A percentile compares a stretch with the other conserved stretches of the same genome.
These are phyloP conservation scores for Carettochelys insculpta DNA, from an alignment of 2,113 vertebrate genomes.

Conservation along the genomic window DNA sequence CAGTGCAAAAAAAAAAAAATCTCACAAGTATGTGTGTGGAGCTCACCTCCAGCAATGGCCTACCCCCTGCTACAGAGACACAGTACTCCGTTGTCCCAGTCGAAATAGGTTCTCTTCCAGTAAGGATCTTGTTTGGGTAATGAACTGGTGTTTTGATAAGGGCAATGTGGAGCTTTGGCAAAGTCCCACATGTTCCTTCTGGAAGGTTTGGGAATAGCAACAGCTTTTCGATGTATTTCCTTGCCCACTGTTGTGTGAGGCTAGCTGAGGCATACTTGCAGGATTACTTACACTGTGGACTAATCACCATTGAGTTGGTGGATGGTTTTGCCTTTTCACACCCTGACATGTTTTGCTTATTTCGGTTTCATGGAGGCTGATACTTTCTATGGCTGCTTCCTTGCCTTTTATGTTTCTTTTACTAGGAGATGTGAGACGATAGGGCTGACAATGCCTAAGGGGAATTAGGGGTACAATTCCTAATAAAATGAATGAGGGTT, in stretches of 20 bases:
- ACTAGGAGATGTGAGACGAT: not conserved
- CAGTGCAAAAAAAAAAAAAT: not conserved
- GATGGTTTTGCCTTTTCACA: not conserved
- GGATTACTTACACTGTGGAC: not conserved
- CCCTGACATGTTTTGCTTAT: not conserved
- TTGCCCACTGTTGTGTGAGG: not conserved
- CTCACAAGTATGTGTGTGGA: not conserved
- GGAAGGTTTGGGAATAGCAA: not conserved
- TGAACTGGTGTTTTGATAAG: constrained; percentile 29
- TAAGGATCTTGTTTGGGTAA: constrained; percentile 38
- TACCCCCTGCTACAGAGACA: not conserved
- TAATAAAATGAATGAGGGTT: not conserved
- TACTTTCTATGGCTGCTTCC: not conserved
- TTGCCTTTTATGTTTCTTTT: not conserved
- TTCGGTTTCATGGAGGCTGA: not conserved
- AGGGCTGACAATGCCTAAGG: not conserved
- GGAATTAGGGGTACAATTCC: not conserved
- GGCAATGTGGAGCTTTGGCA: constrained; percentile 27
- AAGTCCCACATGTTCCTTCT: not conserved
- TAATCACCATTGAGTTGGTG: not conserved
- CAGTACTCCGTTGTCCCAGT: constrained; percentile 30
- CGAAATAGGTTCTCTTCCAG: constrained; percentile 30
- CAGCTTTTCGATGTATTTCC: not conserved
- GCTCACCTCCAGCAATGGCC: not conserved
- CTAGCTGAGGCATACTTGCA: not conserved